A percentile compares a stretch with the other conserved stretches of the same genome.
These are phyloP conservation scores for Amiota communis DNA, from an alignment of 2,888 invertebrate species.

Conservation along the genomic window DNA sequence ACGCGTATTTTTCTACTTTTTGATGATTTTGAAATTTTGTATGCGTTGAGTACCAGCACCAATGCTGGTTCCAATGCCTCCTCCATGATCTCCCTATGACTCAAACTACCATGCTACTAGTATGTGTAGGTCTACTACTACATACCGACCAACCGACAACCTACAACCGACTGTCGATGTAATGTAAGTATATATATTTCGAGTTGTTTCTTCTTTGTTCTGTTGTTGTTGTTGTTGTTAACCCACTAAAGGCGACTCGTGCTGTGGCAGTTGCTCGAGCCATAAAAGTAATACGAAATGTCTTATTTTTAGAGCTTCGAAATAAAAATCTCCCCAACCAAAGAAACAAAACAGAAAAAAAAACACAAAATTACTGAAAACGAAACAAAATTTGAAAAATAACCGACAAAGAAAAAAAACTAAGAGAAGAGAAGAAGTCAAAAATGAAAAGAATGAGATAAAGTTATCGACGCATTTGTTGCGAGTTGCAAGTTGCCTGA, in stretches of 20 bases:
- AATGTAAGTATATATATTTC: too few species aligned
- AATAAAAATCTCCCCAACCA: constrained; percentile 47
- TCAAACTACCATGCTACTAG: background rate
- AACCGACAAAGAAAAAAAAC: constrained; percentile 55
- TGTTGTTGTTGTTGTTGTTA: constrained; percentile 53
- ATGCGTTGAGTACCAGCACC: constrained; percentile 61
- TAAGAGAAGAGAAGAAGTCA: background rate
- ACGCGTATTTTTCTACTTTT: constrained; percentile 68
- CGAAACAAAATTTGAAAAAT: background rate
- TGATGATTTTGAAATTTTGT: constrained; percentile 68
- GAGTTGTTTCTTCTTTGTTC: too few species aligned
- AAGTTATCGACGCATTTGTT: constrained; percentile 63
- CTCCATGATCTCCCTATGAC: background rate
- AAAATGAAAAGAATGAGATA: constrained; percentile 18
- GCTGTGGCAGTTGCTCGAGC: constrained; percentile 57
- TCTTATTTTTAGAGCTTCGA: constrained; percentile 67
- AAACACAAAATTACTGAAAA: background rate
- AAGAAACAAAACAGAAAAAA: background rate
- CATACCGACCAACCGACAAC: too few species aligned
- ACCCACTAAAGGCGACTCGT: constrained; percentile 49
- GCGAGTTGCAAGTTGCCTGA: background rate
- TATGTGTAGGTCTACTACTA: constrained; percentile 42
- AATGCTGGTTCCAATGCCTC: background rate
- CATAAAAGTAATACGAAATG: constrained; percentile 67
- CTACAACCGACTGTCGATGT: too few species aligned